A percentile compares a stretch with the other conserved stretches of the same genome.
Conservation (phyloP, 2,113 vertebrate species). For the Cygnus buccinator region DNA sequence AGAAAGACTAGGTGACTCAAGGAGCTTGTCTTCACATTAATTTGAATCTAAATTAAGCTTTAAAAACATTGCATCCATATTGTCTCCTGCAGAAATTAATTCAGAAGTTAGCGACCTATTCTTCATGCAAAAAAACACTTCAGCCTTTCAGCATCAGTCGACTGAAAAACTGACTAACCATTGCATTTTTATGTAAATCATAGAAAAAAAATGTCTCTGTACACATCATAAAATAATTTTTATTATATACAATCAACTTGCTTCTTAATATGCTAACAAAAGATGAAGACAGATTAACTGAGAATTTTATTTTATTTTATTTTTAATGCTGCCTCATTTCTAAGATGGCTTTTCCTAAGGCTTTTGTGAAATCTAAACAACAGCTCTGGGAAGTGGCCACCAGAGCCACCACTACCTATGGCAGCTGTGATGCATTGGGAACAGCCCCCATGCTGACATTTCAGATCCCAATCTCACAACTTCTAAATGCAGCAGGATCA, state of each 20-base stretch:
- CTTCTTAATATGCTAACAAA: background rate
- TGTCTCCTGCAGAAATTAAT: constrained; percentile 51
- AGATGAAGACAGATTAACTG: background rate
- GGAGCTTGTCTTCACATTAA: constrained; percentile 60
- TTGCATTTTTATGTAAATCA: constrained; percentile 38
- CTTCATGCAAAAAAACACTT: constrained; percentile 10
- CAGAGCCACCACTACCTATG: background rate
- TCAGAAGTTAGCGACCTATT: constrained; percentile 26
- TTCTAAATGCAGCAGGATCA: background rate
- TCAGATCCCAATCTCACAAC: constrained; percentile 12
- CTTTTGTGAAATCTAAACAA: constrained; percentile 37
- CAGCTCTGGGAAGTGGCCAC: background rate
- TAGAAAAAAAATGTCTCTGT: background rate
- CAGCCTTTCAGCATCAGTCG: background rate
- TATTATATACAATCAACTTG: background rate
- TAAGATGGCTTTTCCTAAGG: background rate
- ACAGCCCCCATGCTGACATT: background rate
- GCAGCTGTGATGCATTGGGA: background rate
- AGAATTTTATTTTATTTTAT: background rate
- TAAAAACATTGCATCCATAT: constrained; percentile 47
- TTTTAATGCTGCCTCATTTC: background rate
- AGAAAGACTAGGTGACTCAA: constrained; percentile 74
- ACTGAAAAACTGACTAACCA: background rate
- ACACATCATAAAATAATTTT: constrained; percentile 17
- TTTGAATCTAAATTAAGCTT: constrained; percentile 60